A percentile compares a stretch with the other conserved stretches of the same genome.
phyloP scores from a whole-genome alignment of 2,113 vertebrate species.

The Cyrtonyx montezumae region DNA sequence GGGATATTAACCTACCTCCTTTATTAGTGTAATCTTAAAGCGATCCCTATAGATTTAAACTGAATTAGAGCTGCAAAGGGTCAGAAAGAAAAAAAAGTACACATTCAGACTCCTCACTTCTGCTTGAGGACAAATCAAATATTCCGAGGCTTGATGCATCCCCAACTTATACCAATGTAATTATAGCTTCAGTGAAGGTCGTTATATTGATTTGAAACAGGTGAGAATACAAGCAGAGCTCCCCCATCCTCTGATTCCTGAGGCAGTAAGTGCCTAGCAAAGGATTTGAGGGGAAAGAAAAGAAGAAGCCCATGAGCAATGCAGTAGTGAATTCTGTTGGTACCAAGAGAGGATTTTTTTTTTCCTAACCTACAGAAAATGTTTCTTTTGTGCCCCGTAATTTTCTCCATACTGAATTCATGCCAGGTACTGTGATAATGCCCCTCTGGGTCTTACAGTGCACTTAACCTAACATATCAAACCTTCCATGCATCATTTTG shows the following conservation, averaged over 20 bases:
- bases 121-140: slow-evolving; percentile 20
- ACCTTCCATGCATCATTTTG: neutral
- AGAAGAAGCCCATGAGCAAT: neutral
- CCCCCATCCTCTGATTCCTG: neutral
- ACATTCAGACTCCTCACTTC: neutral
- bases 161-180: neutral
- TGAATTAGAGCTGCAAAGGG: neutral
- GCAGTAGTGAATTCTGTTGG: neutral
- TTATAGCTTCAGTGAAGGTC: neutral
- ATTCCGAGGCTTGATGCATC: neutral
- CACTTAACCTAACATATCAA: neutral
- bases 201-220: neutral
- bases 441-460: neutral
- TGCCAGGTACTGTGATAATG: neutral
- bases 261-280: neutral
- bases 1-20: slow-evolving; percentile 43
- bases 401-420: neutral
- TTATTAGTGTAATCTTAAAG: neutral
- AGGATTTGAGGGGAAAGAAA: neutral
- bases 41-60: neutral
- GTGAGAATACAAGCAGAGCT: neutral
- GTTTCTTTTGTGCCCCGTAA: neutral
- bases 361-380: neutral
- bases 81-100: neutral
- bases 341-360: neutral